Conservation (phyloP, 1,140 invertebrate species). For the Trissolcus basalis region DNA sequence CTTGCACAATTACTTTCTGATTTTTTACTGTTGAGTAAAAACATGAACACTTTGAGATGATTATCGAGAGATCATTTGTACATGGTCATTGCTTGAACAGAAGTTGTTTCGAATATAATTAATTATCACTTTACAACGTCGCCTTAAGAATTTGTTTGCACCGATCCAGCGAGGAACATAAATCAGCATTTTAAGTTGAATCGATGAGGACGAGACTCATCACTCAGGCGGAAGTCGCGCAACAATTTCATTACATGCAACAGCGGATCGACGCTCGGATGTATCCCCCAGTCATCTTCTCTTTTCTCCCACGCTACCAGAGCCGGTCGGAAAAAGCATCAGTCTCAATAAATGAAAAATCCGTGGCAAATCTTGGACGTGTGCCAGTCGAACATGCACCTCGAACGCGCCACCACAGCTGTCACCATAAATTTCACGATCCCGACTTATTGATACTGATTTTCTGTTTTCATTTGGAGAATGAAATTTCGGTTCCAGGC, state of each 20-base stretch:
- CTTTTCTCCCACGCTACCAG: slow-evolving; percentile 12
- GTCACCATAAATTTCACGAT: slow-evolving; percentile 48
- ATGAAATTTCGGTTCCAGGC: slow-evolving; percentile 15
- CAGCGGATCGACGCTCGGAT: slow-evolving; percentile 28
- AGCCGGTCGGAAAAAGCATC: slow-evolving; percentile 33
- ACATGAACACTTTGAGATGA: no score
- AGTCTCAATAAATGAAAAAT: slow-evolving; percentile 59
- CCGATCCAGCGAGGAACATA: slow-evolving; percentile 19
- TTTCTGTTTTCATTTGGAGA: slow-evolving; percentile 41
- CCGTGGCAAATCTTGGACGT: slow-evolving; percentile 44
- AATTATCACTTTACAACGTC: slow-evolving; percentile 36
- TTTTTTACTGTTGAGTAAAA: no score
- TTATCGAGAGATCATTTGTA: slow-evolving; percentile 26
- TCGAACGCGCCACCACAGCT: slow-evolving; percentile 38
- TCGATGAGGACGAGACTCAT: slow-evolving; percentile 34
- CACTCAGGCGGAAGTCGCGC: slow-evolving; percentile 38
- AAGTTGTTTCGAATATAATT: slow-evolving; percentile 36
- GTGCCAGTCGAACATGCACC: slow-evolving; percentile 31
- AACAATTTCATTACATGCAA: slow-evolving; percentile 55
- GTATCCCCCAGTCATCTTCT: slow-evolving; percentile 4
- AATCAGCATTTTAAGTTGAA: slow-evolving; percentile 46
- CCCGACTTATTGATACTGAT: slow-evolving; percentile 47
- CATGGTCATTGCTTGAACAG: slow-evolving; percentile 8
- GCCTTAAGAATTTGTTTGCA: slow-evolving; percentile 24
- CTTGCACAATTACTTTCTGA: no score